Evolutionary conservation across 2,797 vertebrate genomes (phyloP).

Genomic region (Oryzias sinensis): DNA sequence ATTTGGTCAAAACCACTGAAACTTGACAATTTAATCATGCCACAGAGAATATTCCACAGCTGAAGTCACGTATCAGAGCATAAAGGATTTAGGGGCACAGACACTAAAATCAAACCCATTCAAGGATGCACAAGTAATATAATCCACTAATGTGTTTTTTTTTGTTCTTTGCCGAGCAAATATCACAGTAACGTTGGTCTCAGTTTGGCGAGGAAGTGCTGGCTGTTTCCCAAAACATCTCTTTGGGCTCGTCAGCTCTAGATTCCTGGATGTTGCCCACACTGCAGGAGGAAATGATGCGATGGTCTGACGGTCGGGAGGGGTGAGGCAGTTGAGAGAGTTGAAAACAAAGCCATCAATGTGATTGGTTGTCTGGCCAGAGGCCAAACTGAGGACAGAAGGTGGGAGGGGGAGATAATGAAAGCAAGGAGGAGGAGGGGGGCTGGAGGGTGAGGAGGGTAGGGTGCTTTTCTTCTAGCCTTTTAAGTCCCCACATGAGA

Average conservation of each 20-base stretch:
- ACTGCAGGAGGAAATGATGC: slow-evolving; percentile 67
- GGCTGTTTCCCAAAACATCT: slow-evolving; percentile 70
- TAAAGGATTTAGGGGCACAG: slow-evolving; percentile 8
- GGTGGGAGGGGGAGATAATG: slow-evolving; percentile 34
- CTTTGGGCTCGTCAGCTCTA: slow-evolving; percentile 59
- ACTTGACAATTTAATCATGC: not conserved
- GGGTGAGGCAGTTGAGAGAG: slow-evolving; percentile 48
- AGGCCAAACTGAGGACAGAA: slow-evolving; percentile 65
- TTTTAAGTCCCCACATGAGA: slow-evolving; percentile 66
- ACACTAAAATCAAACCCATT: slow-evolving; percentile 1
- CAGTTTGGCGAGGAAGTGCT: slow-evolving; percentile 55
- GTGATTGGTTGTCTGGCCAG: slow-evolving; percentile 76
- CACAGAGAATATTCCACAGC: not conserved
- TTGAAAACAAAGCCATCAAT: slow-evolving; percentile 75
- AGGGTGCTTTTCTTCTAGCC: slow-evolving; percentile 51
- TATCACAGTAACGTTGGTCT: slow-evolving; percentile 36
- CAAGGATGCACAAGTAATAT: slow-evolving; percentile 4
- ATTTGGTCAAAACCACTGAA: not conserved
- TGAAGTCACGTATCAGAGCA: slow-evolving; percentile 1
- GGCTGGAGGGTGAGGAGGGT: slow-evolving; percentile 37
- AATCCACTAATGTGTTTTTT: slow-evolving; percentile 8
- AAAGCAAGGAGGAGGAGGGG: not conserved
- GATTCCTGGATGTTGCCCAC: slow-evolving; percentile 71
- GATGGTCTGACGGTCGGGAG: slow-evolving; percentile 16
- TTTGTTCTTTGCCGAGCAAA: slow-evolving; percentile 29